These are phyloP conservation scores for Elephas maximus DNA, from an alignment of 2,113 vertebrate genomes.

Conservation along the genomic window DNA sequence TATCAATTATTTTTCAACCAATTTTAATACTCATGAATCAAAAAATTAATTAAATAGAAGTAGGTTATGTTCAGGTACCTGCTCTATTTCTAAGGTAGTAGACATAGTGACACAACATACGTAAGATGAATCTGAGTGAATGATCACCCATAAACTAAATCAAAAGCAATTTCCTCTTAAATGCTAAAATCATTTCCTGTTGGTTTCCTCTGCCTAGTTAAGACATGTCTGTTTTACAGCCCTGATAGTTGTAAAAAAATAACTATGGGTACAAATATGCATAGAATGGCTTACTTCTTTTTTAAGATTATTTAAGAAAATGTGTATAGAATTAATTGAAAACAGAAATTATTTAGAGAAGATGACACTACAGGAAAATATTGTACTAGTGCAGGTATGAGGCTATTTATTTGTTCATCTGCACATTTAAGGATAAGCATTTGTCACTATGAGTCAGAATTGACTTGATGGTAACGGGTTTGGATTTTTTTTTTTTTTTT, in stretches of 20 bases:
- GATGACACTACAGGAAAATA: not conserved
- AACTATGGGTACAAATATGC: not conserved
- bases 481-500: no score
- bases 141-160: not conserved
- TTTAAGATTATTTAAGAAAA: not conserved
- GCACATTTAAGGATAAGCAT: not conserved
- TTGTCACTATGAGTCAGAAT: no score
- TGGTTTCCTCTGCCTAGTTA: not conserved
- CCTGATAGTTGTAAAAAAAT: not conserved
- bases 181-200: not conserved
- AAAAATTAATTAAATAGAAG: not conserved
- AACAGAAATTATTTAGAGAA: not conserved
- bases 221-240: not conserved
- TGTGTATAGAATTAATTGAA: not conserved
- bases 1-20: not conserved
- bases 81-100: not conserved
- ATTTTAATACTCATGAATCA: not conserved
- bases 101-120: not conserved
- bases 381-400: not conserved
- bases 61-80: not conserved
- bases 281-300: not conserved
- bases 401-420: not conserved
- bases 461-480: no score
- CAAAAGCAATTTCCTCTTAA: not conserved
- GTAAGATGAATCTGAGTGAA: not conserved